Conservation (phyloP, 2,113 vertebrate species). For the Sciurus niger region DNA sequence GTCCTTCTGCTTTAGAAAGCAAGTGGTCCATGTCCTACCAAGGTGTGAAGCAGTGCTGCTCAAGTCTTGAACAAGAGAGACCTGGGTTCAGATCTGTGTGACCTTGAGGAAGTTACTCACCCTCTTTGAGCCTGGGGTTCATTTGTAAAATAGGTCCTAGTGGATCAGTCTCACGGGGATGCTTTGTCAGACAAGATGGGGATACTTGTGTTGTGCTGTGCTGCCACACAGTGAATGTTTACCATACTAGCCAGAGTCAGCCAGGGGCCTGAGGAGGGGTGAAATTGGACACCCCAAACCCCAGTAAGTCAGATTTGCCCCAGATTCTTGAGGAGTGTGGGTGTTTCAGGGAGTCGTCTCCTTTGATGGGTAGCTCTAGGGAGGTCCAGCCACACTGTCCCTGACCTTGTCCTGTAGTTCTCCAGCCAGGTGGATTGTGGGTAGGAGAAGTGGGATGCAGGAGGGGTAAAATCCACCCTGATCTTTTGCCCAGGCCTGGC, state of each 20-base stretch:
- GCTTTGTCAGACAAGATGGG: background rate
- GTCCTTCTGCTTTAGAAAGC: background rate
- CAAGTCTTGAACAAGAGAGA: background rate
- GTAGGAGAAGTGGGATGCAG: background rate
- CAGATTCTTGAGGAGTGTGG: background rate
- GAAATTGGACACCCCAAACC: background rate
- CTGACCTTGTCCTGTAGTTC: background rate
- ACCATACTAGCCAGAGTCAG: background rate
- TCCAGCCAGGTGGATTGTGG: accelerated
- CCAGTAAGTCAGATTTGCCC: background rate
- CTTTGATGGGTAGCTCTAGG: background rate
- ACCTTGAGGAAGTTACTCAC: background rate
- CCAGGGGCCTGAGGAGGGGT: background rate
- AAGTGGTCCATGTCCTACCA: background rate
- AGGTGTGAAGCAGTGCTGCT: too few species aligned
- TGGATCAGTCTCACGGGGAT: background rate
- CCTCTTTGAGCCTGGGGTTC: background rate
- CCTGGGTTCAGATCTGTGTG: background rate
- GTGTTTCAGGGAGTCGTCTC: background rate
- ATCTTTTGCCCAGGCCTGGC: background rate
- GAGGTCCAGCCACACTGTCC: background rate
- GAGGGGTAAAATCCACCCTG: background rate
- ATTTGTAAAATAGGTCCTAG: background rate
- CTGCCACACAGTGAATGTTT: background rate
- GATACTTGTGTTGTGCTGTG: background rate